These are phyloP conservation scores for Tetrapedia diversipes DNA, from an alignment of 2,888 invertebrate genomes.

Conservation along the genomic window DNA sequence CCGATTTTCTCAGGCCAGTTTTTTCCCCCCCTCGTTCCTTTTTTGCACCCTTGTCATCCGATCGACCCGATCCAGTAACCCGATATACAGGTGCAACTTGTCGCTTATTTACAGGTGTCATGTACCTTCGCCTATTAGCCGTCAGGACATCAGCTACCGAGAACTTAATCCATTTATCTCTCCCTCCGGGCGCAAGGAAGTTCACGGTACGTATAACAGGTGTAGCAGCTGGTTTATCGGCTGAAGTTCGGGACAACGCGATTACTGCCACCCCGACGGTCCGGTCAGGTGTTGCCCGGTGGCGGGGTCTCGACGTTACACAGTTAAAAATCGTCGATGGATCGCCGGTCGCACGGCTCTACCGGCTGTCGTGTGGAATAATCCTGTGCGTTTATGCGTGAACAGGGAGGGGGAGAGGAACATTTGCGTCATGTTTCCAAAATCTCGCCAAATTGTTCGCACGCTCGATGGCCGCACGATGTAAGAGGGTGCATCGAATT, in stretches of 20 bases:
- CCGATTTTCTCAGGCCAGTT: not conserved
- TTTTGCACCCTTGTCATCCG: not conserved
- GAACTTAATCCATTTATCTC: constrained; percentile 73
- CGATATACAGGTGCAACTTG: constrained; percentile 38
- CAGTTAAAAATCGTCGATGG: constrained; percentile 42
- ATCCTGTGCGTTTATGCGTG: constrained; percentile 1
- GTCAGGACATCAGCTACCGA: constrained; percentile 59
- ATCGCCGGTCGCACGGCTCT: constrained; percentile 8
- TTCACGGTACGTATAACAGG: constrained; percentile 66
- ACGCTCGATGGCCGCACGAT: no score
- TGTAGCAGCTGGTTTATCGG: constrained; percentile 69
- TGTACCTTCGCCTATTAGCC: constrained; percentile 61
- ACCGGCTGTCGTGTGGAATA: constrained; percentile 21
- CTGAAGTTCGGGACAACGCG: constrained; percentile 69
- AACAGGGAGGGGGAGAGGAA: no score
- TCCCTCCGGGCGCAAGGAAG: constrained; percentile 58
- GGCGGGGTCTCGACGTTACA: constrained; percentile 45
- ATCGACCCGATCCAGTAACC: constrained; percentile 31
- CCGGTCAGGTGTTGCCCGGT: constrained; percentile 55
- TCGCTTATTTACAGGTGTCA: constrained; percentile 59
- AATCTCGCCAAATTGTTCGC: not conserved
- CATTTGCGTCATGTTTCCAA: not conserved
- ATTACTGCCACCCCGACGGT: constrained; percentile 62
- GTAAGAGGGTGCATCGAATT: no score
- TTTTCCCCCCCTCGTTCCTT: no score